Evolutionary conservation across 2,888 invertebrate genomes (phyloP), one percentile per base, ranked within the genome.

Genomic region (Choristoneura rosaceana): DNA sequence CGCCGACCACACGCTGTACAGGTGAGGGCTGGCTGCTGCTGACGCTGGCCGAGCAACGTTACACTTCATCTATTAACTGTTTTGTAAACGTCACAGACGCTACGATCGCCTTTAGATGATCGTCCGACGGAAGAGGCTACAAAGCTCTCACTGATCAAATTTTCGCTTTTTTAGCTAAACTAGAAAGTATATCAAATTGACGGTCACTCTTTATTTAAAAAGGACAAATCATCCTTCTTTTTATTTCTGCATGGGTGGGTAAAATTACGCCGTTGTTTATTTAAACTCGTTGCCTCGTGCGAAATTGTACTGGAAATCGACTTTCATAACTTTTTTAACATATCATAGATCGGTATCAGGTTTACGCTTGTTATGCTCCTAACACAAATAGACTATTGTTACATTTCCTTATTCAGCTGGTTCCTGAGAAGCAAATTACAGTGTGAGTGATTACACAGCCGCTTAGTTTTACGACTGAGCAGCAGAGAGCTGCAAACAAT

Each of bases 1-100:
- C 84, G 94, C 87, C 85, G 84, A 91, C 73, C 90, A 90, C 76
- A 95, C 96, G 0, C 90, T 96, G 12, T 96, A 95, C 87, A 95
- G 95, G 96, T 96, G 84, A 10, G 25, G 25, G 25, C 25, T 25
- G 25, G 25, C 25, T 25, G 25, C 25, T 25, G 25, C 25, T 25
- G 25, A 25, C 25, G 25, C 25, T 25, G 25, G 2, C 25, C 25
- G 25, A 1, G 25, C 25, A 25, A 2, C 25, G 25, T 0, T 38
- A 38, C 4, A 38, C 4, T 38, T 38, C 38, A 38, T 38, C 5
- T 38, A 38, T 5, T 0, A 38, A 38, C 38, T 38, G 38, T 38
- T 38, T 38, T 38, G 4, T 7, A 38, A 38, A 38, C 38, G 4
- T 38, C 38, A 5, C 7, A 38, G 38, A 38, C 38, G 25, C 25